A percentile compares a stretch with the other conserved stretches of the same genome.
These are phyloP conservation scores for Nephila pilipes DNA, from an alignment of 1,140 invertebrate genomes.

Conservation along the genomic window DNA sequence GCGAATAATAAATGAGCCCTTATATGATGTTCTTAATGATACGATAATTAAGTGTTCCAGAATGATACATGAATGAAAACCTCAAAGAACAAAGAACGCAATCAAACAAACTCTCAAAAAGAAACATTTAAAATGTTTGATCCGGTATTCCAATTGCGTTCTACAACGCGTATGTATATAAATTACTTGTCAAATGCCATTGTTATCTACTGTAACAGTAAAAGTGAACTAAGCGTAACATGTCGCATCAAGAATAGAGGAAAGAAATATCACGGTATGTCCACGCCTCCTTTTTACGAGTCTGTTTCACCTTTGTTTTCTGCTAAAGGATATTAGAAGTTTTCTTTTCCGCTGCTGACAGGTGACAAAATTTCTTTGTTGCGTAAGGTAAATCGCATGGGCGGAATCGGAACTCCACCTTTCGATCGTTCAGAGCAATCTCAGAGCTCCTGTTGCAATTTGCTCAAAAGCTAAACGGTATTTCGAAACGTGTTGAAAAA, in stretches of 20 bases:
- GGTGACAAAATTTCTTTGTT: constrained; percentile 68
- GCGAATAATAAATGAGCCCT: too few relatives aligned
- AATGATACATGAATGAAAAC: too few relatives aligned
- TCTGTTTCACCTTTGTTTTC: constrained; percentile 12
- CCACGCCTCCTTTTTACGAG: constrained; percentile 29
- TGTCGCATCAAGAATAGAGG: constrained; percentile 12
- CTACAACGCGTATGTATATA: neutral
- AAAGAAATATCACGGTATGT: neutral
- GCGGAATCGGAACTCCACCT: constrained; percentile 53
- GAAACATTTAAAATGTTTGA: neutral
- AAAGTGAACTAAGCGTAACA: neutral
- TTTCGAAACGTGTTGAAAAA: neutral
- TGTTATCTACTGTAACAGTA: neutral
- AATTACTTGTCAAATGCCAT: constrained; percentile 39
- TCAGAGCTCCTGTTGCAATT: neutral
- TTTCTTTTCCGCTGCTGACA: constrained; percentile 46
- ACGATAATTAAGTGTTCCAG: too few relatives aligned
- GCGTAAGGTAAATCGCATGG: constrained; percentile 68
- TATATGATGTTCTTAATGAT: too few relatives aligned
- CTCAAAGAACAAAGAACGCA: neutral
- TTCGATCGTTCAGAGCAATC: constrained; percentile 24
- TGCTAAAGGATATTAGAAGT: neutral
- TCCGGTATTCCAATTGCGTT: neutral
- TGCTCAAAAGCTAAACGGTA: neutral
- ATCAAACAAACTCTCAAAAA: neutral